A percentile compares a stretch with the other conserved stretches of the same genome.
Evolutionary conservation across 2,797 vertebrate genomes (phyloP).

Genomic region (Denticeps clupeoides): DNA sequence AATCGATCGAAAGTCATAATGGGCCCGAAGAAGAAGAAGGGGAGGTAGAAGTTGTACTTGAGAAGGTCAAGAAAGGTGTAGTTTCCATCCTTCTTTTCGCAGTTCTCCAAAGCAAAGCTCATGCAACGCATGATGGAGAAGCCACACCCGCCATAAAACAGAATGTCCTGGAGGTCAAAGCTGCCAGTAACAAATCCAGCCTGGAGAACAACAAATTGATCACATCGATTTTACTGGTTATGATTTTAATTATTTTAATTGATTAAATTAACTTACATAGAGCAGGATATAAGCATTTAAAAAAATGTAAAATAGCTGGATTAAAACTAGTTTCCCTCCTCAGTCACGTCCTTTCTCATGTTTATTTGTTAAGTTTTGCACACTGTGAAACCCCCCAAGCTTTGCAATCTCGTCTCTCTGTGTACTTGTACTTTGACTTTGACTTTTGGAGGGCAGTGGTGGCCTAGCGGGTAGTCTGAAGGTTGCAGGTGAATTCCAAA

Average conservation of each 20-base stretch:
- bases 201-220: conserved; percentile 42
- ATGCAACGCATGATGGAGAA: conserved; percentile 90
- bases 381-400: too few species aligned
- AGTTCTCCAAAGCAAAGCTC: conserved; percentile 89
- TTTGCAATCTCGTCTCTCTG: too few species aligned
- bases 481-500: too few species aligned
- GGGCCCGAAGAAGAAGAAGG: conserved; percentile 97
- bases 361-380: too few species aligned
- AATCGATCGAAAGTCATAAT: conserved; percentile 92
- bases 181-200: conserved; percentile 74
- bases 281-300: too few species aligned
- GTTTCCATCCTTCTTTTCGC: conserved; percentile 70
- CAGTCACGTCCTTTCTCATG: too few species aligned
- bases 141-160: conserved; percentile 84
- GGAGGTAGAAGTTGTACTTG: conserved; percentile 99
- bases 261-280: too few species aligned
- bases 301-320: background rate
- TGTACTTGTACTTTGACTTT: too few species aligned
- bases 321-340: too few species aligned
- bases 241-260: too few species aligned
- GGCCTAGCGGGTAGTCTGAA: too few species aligned
- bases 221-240: conserved; percentile 15
- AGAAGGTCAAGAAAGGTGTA: conserved; percentile 80
- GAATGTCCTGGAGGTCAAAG: conserved; percentile 85
- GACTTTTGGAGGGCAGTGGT: too few species aligned